Conservation (phyloP, 1,140 invertebrate genomes). For the Matsumurasca onukii region DNA sequence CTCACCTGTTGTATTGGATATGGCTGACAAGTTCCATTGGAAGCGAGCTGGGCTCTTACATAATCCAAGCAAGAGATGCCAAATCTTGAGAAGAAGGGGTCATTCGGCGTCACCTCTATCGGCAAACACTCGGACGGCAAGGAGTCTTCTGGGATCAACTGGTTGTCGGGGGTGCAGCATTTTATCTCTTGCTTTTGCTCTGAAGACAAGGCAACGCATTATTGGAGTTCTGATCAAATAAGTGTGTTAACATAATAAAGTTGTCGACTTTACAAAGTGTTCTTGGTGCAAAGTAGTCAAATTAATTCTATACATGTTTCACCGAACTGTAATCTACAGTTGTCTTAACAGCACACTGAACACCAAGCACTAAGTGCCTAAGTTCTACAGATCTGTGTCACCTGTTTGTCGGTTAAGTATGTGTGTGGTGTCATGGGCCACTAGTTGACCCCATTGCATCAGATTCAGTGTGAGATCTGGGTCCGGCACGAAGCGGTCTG, state of each 20-base stretch:
- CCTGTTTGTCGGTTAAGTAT: too few relatives aligned
- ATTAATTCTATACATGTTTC: too few relatives aligned
- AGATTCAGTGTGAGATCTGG: constrained; percentile 46
- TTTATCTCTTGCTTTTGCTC: too few relatives aligned
- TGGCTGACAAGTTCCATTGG: background rate
- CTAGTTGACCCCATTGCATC: constrained; percentile 61
- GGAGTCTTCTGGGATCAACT: background rate
- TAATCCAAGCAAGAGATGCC: background rate
- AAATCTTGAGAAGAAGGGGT: background rate
- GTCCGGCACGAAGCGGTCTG: constrained; percentile 48
- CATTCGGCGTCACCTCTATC: background rate
- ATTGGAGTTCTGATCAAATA: too few relatives aligned
- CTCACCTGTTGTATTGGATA: background rate
- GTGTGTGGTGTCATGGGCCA: constrained; percentile 57
- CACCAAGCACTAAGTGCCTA: too few relatives aligned
- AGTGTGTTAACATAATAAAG: too few relatives aligned
- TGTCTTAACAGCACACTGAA: too few relatives aligned
- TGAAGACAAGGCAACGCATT: too few relatives aligned
- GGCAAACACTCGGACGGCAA: background rate
- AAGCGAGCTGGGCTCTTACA: background rate
- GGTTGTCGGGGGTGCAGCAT: background rate
- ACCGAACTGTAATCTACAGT: too few relatives aligned
- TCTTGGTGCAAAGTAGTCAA: too few relatives aligned
- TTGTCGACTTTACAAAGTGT: too few relatives aligned
- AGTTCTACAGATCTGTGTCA: too few relatives aligned